Conservation (phyloP, 2,888 invertebrate species). For the Phyto melanocephala region DNA sequence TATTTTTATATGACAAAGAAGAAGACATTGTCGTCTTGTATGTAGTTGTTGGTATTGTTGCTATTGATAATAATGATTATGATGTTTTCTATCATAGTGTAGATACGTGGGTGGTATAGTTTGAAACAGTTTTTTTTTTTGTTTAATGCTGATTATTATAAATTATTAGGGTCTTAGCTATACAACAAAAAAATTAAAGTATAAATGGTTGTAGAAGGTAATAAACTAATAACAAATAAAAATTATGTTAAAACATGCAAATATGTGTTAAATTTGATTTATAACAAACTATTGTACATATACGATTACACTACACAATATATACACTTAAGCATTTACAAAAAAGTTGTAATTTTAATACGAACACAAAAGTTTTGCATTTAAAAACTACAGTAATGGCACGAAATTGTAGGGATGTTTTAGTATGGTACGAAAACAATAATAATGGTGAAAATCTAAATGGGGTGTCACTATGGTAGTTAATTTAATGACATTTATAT, state of each 20-base stretch:
- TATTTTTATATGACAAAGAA: slow-evolving; percentile 20
- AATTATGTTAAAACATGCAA: slow-evolving; percentile 77
- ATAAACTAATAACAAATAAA: slow-evolving; percentile 71
- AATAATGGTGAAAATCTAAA: background rate
- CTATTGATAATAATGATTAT: slow-evolving; percentile 4
- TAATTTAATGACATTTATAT: no score
- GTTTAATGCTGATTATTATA: background rate
- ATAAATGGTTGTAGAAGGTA: slow-evolving; percentile 48
- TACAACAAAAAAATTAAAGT: background rate
- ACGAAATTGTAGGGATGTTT: background rate
- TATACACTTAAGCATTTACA: background rate
- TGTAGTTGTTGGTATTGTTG: background rate
- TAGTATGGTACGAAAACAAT: background rate
- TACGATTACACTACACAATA: background rate
- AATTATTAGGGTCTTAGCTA: slow-evolving; percentile 1
- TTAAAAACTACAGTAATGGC: background rate
- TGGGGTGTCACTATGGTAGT: no score
- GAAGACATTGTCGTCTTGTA: background rate
- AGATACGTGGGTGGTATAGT: background rate
- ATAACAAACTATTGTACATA: slow-evolving; percentile 59
- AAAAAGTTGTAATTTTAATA: slow-evolving; percentile 10
- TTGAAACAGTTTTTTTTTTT: background rate
- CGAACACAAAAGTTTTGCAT: background rate
- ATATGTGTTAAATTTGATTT: slow-evolving; percentile 76
- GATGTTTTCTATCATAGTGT: background rate